Evolutionary conservation across 2,888 invertebrate species (phyloP), one percentile per base, ranked within the genome.

Genomic region (Fissipunctia ypsillon): DNA sequence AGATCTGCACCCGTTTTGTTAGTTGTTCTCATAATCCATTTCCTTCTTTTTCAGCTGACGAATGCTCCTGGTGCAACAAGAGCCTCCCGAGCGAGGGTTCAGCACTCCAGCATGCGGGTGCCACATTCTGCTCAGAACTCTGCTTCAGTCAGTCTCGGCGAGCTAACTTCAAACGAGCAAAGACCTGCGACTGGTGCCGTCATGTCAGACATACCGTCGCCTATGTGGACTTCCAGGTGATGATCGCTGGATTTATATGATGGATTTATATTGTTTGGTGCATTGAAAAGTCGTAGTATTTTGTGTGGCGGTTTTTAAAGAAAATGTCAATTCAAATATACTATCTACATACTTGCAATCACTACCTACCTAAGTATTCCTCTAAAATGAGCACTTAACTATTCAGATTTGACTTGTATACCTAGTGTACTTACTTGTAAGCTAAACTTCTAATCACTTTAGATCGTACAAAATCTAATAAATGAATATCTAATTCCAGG

Each of bases 131-230:
- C 91, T 98, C 98, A 0, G 99, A 99, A 94, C 96, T 98, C 54
- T 99, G 99, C 93, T 99, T 99, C 94, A 98, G 98, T 19, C 99
- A 98, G 90, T 99, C 98, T 56, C 96, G 99, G 59, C 97, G 99
- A 35, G 99, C 99, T 2, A 98, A 98, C 86, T 99, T 99, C 94
- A 99, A 99, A 94, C 97, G 98, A 84, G 98, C 98, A 81, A 98
- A 98, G 95, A 98, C 98, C 6, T 99, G 99, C 92, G 99, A 99
- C 93, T 99, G 99, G 99, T 99, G 99, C 93, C 97, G 98, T 76
- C 99, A 99, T 90, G 98, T 99, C 7, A 96, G 99, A 43, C 98
- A 98, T 90, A 98, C 99, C 0, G 98, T 99, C 66, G 98, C 98
- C 84, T 99, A 98, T 91, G 98, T 99, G 28, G 99, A 99, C 94